Conservation (phyloP, 2,113 vertebrate genomes). For the Cepphus grylle region DNA sequence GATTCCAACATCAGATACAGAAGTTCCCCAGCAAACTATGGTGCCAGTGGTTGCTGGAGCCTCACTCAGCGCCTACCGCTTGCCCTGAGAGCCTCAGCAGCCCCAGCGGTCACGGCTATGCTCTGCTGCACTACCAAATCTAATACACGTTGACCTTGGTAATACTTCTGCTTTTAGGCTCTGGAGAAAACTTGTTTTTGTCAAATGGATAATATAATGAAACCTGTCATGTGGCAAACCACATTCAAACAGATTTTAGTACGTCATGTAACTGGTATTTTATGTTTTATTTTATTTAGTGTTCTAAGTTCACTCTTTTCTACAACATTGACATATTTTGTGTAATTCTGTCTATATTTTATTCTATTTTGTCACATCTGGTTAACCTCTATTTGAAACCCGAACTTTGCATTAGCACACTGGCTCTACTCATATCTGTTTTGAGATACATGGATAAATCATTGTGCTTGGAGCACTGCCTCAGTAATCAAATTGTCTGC, state of each 20-base stretch:
- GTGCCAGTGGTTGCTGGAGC: not conserved
- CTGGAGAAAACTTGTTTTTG: conserved; percentile 40
- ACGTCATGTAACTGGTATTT: not conserved
- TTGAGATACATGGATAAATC: conserved; percentile 46
- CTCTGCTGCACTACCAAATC: conserved; percentile 1
- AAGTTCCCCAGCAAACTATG: not conserved
- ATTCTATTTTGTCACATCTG: conserved; percentile 41
- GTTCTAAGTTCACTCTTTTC: not conserved
- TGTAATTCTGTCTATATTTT: conserved; percentile 28
- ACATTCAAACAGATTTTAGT: not conserved
- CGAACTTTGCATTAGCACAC: conserved; percentile 20
- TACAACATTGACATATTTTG: not conserved
- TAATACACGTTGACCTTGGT: conserved; percentile 8
- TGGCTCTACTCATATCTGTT: conserved; percentile 22
- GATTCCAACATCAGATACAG: not conserved
- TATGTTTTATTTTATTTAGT: conserved; percentile 1
- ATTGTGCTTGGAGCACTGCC: conserved; percentile 33
- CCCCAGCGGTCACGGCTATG: not conserved
- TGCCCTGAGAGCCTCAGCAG: not conserved
- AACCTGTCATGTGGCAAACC: conserved; percentile 34
- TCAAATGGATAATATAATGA: conserved; percentile 44
- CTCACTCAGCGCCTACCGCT: not conserved
- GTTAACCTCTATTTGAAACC: conserved; percentile 37
- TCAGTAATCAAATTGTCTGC: conserved; percentile 52
- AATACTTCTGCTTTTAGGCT: not conserved